phyloP scores from a whole-genome alignment of 2,797 vertebrate species.

The Liasis olivaceus region DNA sequence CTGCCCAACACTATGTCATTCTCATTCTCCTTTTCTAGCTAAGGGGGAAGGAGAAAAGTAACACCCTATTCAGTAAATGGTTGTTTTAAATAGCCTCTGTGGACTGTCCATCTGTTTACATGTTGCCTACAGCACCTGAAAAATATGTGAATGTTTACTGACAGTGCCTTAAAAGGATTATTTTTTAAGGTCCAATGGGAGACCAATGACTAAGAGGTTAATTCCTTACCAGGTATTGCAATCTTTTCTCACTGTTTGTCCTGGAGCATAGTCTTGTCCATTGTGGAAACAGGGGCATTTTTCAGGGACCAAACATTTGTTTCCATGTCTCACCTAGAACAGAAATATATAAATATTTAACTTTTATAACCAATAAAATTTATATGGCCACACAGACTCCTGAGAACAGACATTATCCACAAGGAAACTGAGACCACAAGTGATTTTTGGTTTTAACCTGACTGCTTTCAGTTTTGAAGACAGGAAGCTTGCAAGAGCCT shows the following conservation, averaged over 20 bases:
- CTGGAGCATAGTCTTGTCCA: conserved; percentile 83
- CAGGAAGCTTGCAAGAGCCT: no score
- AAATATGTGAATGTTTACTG: neutral
- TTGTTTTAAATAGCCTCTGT: neutral
- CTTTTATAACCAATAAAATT: rapidly evolving
- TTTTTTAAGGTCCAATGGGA: neutral
- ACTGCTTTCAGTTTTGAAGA: neutral
- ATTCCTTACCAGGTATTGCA: conserved; percentile 92
- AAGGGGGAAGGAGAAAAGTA: neutral
- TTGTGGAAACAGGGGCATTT: conserved; percentile 95
- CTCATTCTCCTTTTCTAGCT: neutral
- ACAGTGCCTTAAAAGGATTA: neutral
- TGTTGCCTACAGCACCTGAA: no score
- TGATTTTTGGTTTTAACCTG: neutral
- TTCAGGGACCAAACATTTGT: conserved; percentile 82
- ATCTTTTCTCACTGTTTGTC: conserved; percentile 80
- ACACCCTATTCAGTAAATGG: neutral
- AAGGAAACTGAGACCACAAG: neutral
- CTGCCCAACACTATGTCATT: neutral
- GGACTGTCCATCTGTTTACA: neutral
- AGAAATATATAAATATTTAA: neutral
- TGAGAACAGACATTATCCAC: neutral
- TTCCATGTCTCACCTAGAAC: conserved; percentile 85
- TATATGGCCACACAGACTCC: rapidly evolving
- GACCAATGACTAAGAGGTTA: neutral